Evolutionary conservation across 2,888 invertebrate species (phyloP).

Genomic region (Andrena minutula): DNA sequence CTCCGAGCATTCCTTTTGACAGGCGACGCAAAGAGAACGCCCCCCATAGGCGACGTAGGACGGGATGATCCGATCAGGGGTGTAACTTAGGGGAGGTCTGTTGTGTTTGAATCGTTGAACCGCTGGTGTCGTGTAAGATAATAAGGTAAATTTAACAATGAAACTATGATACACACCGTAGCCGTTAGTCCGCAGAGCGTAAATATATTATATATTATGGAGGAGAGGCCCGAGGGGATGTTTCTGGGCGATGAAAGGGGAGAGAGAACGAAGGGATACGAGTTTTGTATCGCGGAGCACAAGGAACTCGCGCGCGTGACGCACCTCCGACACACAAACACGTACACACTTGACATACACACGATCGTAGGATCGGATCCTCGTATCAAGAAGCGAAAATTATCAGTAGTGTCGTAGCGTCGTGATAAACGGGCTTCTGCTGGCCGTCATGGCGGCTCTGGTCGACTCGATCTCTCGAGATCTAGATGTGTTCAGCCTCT

Average conservation of each 20-base stretch:
- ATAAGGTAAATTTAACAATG: constrained; percentile 41
- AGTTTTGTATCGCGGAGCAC: constrained; percentile 12
- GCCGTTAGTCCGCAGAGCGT: constrained; percentile 47
- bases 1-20: constrained; percentile 71
- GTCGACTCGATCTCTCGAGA: neutral
- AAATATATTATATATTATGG: constrained; percentile 44
- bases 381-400: constrained; percentile 38
- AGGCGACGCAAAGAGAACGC: constrained; percentile 31
- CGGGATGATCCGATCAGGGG: constrained; percentile 24
- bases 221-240: constrained; percentile 29
- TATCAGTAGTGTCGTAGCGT: constrained; percentile 58
- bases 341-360: neutral
- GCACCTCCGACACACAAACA: constrained; percentile 12
- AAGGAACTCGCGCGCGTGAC: constrained; percentile 18
- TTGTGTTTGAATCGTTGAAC: constrained; percentile 63
- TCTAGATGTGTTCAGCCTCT: neutral
- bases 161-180: constrained; percentile 48
- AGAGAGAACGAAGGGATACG: constrained; percentile 25
- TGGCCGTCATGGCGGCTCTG: neutral
- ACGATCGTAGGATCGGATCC: constrained; percentile 44
- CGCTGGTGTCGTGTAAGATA: constrained; percentile 65
- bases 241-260: constrained; percentile 29
- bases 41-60: constrained; percentile 52
- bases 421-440: constrained; percentile 38
- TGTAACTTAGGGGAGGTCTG: constrained; percentile 45